These are phyloP conservation scores for Taphrorychus bicolor DNA, from an alignment of 2,888 invertebrate genomes.

Conservation along the genomic window DNA sequence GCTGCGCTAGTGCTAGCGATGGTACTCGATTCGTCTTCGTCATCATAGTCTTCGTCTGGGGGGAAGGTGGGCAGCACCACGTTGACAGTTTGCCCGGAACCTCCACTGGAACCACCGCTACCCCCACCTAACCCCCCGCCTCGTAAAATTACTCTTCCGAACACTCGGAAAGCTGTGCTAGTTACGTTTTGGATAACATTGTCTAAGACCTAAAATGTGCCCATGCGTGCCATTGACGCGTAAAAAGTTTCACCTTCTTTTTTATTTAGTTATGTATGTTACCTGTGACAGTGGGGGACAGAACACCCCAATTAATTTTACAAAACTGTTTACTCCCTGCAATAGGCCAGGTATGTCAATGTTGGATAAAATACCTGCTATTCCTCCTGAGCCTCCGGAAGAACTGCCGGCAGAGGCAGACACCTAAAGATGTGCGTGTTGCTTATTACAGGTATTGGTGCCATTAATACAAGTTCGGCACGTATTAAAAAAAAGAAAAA, in stretches of 20 bases:
- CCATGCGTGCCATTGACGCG: background rate
- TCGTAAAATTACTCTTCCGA: slow-evolving; percentile 76
- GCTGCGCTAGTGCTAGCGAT: slow-evolving; percentile 9
- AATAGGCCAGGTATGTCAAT: slow-evolving; percentile 54
- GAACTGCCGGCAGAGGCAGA: slow-evolving; percentile 31
- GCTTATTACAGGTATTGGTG: no score
- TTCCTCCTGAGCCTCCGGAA: slow-evolving; percentile 45
- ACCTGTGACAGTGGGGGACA: slow-evolving; percentile 59
- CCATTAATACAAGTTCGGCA: no score
- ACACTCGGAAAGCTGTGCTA: slow-evolving; percentile 74
- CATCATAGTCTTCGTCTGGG: slow-evolving; percentile 71
- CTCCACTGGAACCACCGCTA: slow-evolving; percentile 53
- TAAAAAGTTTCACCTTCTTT: background rate
- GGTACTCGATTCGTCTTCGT: slow-evolving; percentile 59
- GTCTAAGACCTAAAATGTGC: slow-evolving; percentile 70
- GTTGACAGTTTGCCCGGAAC: slow-evolving; percentile 65
- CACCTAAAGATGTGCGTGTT: slow-evolving; percentile 19
- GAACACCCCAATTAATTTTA: slow-evolving; percentile 55
- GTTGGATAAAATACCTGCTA: slow-evolving; percentile 51
- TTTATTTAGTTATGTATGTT: slow-evolving; percentile 26
- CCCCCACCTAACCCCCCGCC: slow-evolving; percentile 65
- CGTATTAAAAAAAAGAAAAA: no score
- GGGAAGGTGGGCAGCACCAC: slow-evolving; percentile 72
- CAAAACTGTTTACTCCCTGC: slow-evolving; percentile 56
- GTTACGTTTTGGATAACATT: slow-evolving; percentile 78